phyloP scores from a whole-genome alignment of 2,888 invertebrate genomes.

The Lacanobia oleracea region DNA sequence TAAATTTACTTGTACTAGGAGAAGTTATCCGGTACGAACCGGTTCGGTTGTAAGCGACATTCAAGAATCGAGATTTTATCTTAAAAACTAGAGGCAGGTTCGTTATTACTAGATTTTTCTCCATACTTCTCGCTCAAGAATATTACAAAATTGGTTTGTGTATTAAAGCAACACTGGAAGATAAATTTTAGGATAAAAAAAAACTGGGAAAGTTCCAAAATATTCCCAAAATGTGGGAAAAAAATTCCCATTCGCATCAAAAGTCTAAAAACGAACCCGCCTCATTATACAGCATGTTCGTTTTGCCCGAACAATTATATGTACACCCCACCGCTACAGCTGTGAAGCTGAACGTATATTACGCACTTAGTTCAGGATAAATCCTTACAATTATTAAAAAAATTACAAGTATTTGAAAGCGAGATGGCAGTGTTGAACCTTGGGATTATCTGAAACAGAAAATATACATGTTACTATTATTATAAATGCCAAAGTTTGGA shows the following conservation, averaged over 20 bases:
- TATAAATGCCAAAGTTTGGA: no score
- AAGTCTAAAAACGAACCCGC: conserved; percentile 34
- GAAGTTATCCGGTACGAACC: conserved; percentile 8
- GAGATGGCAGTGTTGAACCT: conserved; percentile 88
- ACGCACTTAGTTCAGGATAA: conserved; percentile 61
- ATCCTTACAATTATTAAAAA: conserved; percentile 75
- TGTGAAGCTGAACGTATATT: conserved; percentile 66
- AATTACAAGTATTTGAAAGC: conserved; percentile 85
- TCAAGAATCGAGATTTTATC: conserved; percentile 42
- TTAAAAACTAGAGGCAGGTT: conserved; percentile 50
- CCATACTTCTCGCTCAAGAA: conserved; percentile 2
- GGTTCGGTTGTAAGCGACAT: conserved; percentile 51
- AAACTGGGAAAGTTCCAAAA: conserved; percentile 1
- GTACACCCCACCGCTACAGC: conserved; percentile 73
- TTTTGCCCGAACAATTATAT: conserved; percentile 67
- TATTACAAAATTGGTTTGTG: conserved; percentile 1
- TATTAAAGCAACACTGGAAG: conserved; percentile 27
- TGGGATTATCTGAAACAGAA: conserved; percentile 81
- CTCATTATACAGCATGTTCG: conserved; percentile 55
- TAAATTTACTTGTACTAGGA: conserved; percentile 37
- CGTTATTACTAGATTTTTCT: conserved; percentile 39
- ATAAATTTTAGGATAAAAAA: not conserved
- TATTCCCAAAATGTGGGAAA: not conserved
- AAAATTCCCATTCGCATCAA: conserved; percentile 4
- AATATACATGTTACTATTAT: no score